Conservation (phyloP, 2,888 invertebrate genomes). For the Rhaphigaster nebulosa region DNA sequence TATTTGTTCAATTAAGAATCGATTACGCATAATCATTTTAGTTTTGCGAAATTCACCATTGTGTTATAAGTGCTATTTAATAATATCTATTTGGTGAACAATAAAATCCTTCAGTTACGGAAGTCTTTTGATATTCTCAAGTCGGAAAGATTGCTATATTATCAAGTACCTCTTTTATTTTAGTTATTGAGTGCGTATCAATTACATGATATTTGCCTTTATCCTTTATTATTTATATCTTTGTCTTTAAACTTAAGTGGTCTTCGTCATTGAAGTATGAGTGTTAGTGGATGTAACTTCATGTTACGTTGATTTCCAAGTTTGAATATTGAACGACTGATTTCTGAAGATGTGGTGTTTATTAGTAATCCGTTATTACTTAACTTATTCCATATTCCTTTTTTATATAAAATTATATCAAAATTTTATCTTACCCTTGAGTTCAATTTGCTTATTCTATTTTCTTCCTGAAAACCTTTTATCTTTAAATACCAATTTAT, state of each 20-base stretch:
- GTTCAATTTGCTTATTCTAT: background rate
- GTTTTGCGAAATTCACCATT: background rate
- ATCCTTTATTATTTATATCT: too few species aligned
- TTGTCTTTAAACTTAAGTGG: too few species aligned
- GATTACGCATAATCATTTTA: background rate
- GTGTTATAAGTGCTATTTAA: background rate
- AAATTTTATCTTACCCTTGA: too few species aligned
- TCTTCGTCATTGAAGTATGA: too few species aligned
- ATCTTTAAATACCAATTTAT: background rate
- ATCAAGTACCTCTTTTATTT: background rate
- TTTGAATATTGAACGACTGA: too few species aligned
- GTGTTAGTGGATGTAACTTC: too few species aligned
- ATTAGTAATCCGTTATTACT: too few species aligned
- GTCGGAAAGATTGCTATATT: background rate
- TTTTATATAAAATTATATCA: too few species aligned
- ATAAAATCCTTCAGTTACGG: background rate
- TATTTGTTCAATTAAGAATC: background rate
- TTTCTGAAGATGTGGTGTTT: too few species aligned
- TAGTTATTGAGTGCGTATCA: background rate
- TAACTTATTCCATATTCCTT: too few species aligned
- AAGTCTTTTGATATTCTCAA: background rate
- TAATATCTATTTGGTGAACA: background rate
- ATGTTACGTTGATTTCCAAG: too few species aligned
- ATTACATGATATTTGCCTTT: too few species aligned
- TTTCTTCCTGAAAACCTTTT: background rate